Conservation (phyloP, 2,113 vertebrate genomes). For the Actenoides hombroni region DNA sequence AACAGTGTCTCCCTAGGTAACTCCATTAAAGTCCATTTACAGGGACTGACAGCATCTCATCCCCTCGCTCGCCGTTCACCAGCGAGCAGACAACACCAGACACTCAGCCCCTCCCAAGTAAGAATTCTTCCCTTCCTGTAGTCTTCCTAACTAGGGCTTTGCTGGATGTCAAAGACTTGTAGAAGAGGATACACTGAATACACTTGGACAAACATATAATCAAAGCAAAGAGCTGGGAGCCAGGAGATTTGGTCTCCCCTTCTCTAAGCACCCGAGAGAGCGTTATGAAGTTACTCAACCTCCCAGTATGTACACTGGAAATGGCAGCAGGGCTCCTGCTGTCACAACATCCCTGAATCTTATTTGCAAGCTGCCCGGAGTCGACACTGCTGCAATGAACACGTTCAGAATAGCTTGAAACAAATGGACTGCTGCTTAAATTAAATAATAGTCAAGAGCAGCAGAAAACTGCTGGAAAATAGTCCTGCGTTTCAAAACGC, state of each 20-base stretch:
- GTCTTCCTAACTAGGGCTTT: not conserved
- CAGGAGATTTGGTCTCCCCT: not conserved
- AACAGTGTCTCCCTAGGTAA: not conserved
- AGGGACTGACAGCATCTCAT: slow-evolving; percentile 4
- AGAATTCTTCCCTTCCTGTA: not conserved
- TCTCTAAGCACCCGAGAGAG: not conserved
- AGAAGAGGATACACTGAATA: not conserved
- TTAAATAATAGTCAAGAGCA: slow-evolving; percentile 6
- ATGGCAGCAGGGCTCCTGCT: not conserved
- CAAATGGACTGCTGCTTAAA: not conserved
- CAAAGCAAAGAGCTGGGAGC: not conserved
- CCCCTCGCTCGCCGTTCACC: not conserved
- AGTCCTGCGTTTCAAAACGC: not conserved
- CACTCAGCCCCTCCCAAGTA: not conserved
- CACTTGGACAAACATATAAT: not conserved
- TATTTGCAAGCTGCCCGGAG: not conserved
- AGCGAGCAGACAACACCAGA: not conserved
- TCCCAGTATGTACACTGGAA: not conserved
- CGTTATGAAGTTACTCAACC: not conserved
- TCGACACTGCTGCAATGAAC: not conserved
- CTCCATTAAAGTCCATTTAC: slow-evolving; percentile 36
- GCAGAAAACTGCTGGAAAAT: slow-evolving; percentile 11
- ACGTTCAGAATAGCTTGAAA: slow-evolving; percentile 6
- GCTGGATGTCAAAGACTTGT: not conserved
- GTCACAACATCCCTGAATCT: not conserved